These are phyloP conservation scores for Acholoe squamosa DNA, from an alignment of 2,888 invertebrate species.

Conservation along the genomic window DNA sequence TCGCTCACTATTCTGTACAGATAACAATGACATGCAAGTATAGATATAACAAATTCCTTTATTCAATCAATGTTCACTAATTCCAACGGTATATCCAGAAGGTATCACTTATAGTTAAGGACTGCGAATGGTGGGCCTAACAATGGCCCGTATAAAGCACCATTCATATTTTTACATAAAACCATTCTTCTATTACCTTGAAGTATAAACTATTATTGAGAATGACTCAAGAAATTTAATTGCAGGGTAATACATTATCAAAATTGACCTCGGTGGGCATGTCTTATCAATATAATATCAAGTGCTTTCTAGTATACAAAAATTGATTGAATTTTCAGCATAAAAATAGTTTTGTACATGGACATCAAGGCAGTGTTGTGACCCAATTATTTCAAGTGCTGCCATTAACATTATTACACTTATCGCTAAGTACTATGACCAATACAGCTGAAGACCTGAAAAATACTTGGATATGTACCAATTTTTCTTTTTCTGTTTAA, in stretches of 20 bases:
- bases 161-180: neutral
- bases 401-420: neutral
- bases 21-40: neutral
- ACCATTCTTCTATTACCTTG: neutral
- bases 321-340: neutral
- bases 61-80: constrained; percentile 53
- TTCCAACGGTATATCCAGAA: constrained; percentile 31
- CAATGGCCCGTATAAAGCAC: neutral
- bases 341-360: constrained; percentile 42
- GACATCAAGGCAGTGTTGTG: constrained; percentile 42
- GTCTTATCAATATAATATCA: neutral
- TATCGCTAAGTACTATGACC: constrained; percentile 36
- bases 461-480: constrained; percentile 36
- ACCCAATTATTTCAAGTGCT: constrained; percentile 43
- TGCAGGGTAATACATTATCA: neutral
- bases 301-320: neutral
- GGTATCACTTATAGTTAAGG: constrained; percentile 39
- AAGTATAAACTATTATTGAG: neutral
- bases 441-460: neutral
- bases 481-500: neutral
- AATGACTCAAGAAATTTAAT: neutral
- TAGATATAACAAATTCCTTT: constrained; percentile 45
- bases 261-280: neutral
- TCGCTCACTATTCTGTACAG: too few species aligned
- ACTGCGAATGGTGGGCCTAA: neutral